These are phyloP conservation scores for Drosophila biarmipes DNA, from an alignment of 1,140 invertebrate genomes.

Conservation along the genomic window DNA sequence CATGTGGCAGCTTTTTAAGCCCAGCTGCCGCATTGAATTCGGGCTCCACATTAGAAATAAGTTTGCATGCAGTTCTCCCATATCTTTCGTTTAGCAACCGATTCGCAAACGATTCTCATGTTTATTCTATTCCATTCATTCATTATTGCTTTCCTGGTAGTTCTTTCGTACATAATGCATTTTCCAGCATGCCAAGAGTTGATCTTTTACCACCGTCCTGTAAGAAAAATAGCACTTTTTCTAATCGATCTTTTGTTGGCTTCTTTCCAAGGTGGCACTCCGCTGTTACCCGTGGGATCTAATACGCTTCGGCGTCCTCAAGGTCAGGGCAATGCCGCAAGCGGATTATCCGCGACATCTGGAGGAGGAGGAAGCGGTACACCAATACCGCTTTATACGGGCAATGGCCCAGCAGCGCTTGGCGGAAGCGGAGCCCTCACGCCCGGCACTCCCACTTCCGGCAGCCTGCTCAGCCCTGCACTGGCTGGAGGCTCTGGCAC, in stretches of 20 bases:
- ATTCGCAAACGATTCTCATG: slow-evolving; percentile 50
- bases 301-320: slow-evolving; percentile 51
- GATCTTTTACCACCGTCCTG: slow-evolving; percentile 11
- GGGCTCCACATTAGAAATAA: slow-evolving; percentile 40
- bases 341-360: slow-evolving; percentile 11
- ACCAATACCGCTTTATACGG: slow-evolving; percentile 46
- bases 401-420: slow-evolving; percentile 43
- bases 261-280: slow-evolving; percentile 85
- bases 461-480: slow-evolving; percentile 58
- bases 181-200: slow-evolving; percentile 67
- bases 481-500: slow-evolving; percentile 48
- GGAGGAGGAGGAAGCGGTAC: slow-evolving; percentile 19
- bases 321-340: slow-evolving; percentile 39
- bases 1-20: slow-evolving; percentile 38
- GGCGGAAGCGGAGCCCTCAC: slow-evolving; percentile 41
- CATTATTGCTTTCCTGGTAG: slow-evolving; percentile 45
- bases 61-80: slow-evolving; percentile 41
- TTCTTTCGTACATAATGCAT: slow-evolving; percentile 47
- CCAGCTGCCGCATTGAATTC: slow-evolving; percentile 54
- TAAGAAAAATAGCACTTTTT: slow-evolving; percentile 6
- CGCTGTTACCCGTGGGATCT: slow-evolving; percentile 84
- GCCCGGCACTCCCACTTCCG: slow-evolving; percentile 58
- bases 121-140: slow-evolving; percentile 33
- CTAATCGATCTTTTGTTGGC: slow-evolving; percentile 8
- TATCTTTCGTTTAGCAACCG: slow-evolving; percentile 21